A percentile compares a stretch with the other conserved stretches of the same genome.
phyloP scores from a whole-genome alignment of 1,140 invertebrate species.

The Gryllus bimaculatus region DNA sequence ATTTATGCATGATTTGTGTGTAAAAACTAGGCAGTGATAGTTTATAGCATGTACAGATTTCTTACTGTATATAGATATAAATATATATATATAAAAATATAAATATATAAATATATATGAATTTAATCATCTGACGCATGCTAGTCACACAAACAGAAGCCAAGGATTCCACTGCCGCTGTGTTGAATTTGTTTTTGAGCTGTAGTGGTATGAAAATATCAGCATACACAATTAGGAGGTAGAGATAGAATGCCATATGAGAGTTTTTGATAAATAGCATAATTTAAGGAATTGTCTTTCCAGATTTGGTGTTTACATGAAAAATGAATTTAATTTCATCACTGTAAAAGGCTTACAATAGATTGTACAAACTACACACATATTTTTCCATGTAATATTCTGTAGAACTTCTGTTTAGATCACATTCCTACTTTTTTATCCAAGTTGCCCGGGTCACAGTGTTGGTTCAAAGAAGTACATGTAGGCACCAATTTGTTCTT shows the following conservation, averaged over 20 bases:
- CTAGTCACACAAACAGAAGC: constrained; percentile 3
- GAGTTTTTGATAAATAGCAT: background rate
- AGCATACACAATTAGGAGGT: background rate
- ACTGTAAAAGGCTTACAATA: background rate
- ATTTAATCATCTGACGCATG: constrained; percentile 1
- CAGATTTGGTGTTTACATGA: background rate
- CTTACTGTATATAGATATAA: constrained; percentile 6
- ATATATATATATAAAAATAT: background rate
- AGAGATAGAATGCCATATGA: background rate
- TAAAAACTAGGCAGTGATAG: background rate
- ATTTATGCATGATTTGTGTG: background rate
- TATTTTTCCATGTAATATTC: constrained; percentile 6
- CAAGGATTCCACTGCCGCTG: background rate
- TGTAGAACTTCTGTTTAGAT: background rate
- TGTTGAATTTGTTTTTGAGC: background rate
- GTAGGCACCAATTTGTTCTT: constrained; percentile 4
- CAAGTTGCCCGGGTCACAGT: background rate
- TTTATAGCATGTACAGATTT: background rate
- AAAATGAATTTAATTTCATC: background rate
- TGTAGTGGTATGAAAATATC: background rate
- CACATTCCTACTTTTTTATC: constrained; percentile 1
- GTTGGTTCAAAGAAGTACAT: constrained; percentile 4
- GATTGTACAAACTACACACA: background rate
- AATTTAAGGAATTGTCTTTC: background rate
- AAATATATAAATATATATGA: background rate